Base-by-base conservation (phyloP, 2,113 vertebrate species). In the Otocyon megalotis region DNA sequence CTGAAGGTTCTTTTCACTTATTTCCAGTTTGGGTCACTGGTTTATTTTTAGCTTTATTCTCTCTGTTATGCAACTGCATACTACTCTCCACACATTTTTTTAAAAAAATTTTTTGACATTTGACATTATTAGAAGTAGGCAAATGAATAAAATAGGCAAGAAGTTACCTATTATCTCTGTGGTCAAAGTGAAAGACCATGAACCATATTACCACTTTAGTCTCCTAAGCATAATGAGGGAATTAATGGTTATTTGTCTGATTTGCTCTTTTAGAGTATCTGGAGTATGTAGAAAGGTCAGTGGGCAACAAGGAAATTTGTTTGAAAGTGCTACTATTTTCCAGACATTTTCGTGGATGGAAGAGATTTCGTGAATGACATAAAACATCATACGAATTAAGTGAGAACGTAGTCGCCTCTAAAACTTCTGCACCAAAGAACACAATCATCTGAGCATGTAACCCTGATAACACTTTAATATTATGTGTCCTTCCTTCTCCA, bases 1-100 rank as follows among this genome's bases (percentile, higher is more conserved):
- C 37, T 90, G 81, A 76, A 90, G 90, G 56, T 26, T 28, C 94
- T 95, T 93, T 48, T 62, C 90, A 90, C 14, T 22, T 67, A 62
- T 62, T 88, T 95, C 32, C 0, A 93, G 32, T 60, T 97, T 20
- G 88, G n/a, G 87, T 62, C n/a, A 86, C 24, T 72, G 9, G 8
- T 65, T 85, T 76, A 53, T 62, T 91, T 79, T 56, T 30, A 4
- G 22, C 77, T 84, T 90, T 86, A 79, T 62, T 88, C 24, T 43
- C 87, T 50, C 79, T 69, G 35, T 88, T 85, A 76, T 11, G 16
- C 10, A 71, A 79, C 93, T 65, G 74, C 93, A 50, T 88, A 65
- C 37, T 2, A 63, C 8, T 62, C 32, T 50, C 37, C 16, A 30
- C 12, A 83, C 56, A 6, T 32, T 15, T 16, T 67, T 67, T 28